phyloP scores from a whole-genome alignment of 2,113 vertebrate genomes.

The Mugil cephalus region DNA sequence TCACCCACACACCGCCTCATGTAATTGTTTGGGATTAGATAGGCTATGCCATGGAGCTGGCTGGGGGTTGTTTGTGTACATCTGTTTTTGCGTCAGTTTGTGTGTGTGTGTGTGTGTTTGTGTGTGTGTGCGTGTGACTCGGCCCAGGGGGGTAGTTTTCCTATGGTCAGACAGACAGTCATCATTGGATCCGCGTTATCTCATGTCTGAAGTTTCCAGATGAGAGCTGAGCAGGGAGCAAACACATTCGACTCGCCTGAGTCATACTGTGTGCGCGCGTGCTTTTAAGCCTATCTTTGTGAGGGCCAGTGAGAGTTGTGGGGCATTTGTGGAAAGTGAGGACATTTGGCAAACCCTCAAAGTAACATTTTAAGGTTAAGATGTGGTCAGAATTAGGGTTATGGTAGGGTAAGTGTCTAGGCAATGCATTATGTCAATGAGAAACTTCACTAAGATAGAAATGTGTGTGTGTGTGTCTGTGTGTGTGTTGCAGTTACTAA shows the following conservation, averaged over 20 bases:
- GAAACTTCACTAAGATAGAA: background rate
- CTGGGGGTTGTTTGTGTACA: constrained; percentile 50
- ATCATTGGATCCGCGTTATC: constrained; percentile 76
- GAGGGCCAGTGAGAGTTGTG: background rate
- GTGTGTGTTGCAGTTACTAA: constrained; percentile 51
- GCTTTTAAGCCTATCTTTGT: constrained; percentile 27
- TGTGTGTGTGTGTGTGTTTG: constrained; percentile 13
- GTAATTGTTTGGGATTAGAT: constrained; percentile 61
- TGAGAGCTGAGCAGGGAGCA: constrained; percentile 68
- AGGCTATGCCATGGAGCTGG: constrained; percentile 31
- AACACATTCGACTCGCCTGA: constrained; percentile 75
- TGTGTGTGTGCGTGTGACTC: constrained; percentile 27
- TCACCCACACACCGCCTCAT: constrained; percentile 47
- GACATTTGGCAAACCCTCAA: background rate
- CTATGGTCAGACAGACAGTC: constrained; percentile 67
- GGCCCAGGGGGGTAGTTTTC: constrained; percentile 61
- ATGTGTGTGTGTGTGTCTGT: constrained; percentile 34
- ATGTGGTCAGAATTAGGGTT: background rate
- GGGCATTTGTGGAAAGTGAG: background rate
- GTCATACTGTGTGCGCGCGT: constrained; percentile 56
- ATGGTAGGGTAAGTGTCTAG: background rate
- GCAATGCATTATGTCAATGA: background rate
- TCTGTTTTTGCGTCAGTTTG: constrained; percentile 41
- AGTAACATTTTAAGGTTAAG: background rate
- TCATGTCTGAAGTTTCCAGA: constrained; percentile 77